Conservation (phyloP, 1,140 invertebrate species). For the Drosophila willistoni region DNA sequence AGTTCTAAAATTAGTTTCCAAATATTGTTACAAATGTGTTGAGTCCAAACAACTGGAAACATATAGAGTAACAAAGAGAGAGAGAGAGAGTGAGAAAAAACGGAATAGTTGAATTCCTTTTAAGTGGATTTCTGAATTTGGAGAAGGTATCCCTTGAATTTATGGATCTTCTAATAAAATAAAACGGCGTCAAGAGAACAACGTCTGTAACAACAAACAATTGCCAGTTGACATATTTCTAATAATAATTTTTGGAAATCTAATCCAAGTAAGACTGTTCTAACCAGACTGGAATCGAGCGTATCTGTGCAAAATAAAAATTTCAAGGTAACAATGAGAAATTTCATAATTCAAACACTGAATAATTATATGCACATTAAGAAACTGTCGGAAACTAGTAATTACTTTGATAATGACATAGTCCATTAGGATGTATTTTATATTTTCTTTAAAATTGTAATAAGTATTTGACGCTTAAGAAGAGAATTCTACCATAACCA, state of each 20-base stretch:
- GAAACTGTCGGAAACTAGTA: no score
- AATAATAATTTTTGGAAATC: not conserved
- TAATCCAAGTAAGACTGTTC: not conserved
- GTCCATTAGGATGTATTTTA: no score
- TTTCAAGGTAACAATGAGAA: no score
- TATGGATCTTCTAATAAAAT: constrained; percentile 63
- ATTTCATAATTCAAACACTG: no score
- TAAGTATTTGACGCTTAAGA: no score
- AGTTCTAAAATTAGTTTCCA: constrained; percentile 82
- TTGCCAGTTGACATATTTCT: not conserved
- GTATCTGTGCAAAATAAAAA: no score
- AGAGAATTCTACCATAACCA: not conserved
- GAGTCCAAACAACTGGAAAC: constrained; percentile 78
- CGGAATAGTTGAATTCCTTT: constrained; percentile 20
- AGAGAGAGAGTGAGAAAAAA: not conserved
- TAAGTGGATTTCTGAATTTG: constrained; percentile 54
- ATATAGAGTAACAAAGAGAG: constrained; percentile 23
- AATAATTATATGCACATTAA: no score
- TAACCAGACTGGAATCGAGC: not conserved
- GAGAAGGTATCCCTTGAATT: constrained; percentile 35
- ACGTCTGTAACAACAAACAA: constrained; percentile 18
- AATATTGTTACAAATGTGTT: constrained; percentile 83
- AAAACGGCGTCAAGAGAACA: constrained; percentile 34
- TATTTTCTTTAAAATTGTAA: no score
- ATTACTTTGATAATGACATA: no score